Evolutionary conservation across 2,113 vertebrate species (phyloP), one percentile per base, ranked within the genome.

Genomic region (Paralichthys olivaceus): DNA sequence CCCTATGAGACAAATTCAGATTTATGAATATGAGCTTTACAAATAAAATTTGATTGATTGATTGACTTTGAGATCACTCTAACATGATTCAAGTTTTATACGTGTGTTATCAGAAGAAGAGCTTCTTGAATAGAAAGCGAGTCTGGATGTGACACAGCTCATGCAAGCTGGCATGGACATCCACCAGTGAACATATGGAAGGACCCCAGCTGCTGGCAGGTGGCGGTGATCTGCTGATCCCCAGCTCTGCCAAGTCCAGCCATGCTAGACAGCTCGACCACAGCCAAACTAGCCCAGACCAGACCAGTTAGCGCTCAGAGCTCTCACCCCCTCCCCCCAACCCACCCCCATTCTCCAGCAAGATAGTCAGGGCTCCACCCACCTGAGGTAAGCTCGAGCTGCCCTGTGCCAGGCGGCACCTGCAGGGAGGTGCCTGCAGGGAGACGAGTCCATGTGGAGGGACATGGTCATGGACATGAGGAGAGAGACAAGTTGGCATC

Each of bases 111-210:
- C 69, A 12, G 66, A 51, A 61, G 81, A 80, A 71, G 72, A 1
- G 54, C 72, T 83, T 75, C 60, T 64, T 53, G 64, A 84, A 86
- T 69, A 77, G 72, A 84, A 81, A 83, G 59, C 15, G 53, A 79
- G 51, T 73, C 82, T 88, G 87, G 79, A 90, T 87, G 69, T 78
- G 86, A 85, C 77, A 88, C 79, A 70, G 81, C 78, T 88, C 71
- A 40, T 57, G 25, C 72, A 83, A 73, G 59, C 81, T 87, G 81
- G 81, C 86, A 60, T 69, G 58, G 79, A 77, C 84, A 74, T 76
- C 75, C 80, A 91, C 87, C 75, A 65, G 74, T 47, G 89, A 93
- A 87, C 91, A 94, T 93, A 93, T 92, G 92, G 91, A 89, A 55
- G 83, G 77, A 90, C 86, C 80, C 76, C 69, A 77, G 83, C 84